These are phyloP conservation scores for Rhodeus uyekii DNA, from an alignment of 2,797 vertebrate species.

Conservation along the genomic window DNA sequence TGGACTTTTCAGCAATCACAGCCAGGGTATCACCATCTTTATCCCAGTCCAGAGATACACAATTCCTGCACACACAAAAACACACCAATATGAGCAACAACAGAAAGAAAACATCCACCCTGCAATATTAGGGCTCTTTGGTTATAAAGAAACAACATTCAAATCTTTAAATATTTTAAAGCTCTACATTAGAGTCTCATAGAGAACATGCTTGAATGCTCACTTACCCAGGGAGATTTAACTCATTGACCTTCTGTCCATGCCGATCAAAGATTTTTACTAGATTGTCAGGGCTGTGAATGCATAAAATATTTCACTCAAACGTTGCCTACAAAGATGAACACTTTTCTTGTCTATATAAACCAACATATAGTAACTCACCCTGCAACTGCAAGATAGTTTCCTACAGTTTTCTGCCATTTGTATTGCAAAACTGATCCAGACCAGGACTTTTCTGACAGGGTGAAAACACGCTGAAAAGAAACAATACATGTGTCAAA, in stretches of 20 bases:
- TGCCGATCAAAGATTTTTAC: conserved; percentile 98
- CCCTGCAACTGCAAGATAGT: conserved; percentile 93
- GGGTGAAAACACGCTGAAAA: conserved; percentile 86
- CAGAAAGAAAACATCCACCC: neutral
- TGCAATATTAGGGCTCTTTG: neutral
- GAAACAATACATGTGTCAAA: neutral
- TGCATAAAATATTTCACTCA: neutral
- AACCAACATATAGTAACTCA: conserved; percentile 69
- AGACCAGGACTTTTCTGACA: conserved; percentile 84
- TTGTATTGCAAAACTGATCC: conserved; percentile 84
- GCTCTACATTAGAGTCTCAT: neutral
- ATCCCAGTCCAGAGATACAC: conserved; percentile 95
- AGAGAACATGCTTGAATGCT: neutral
- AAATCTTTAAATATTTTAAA: neutral
- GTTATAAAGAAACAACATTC: neutral
- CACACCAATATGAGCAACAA: neutral
- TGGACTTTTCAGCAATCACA: conserved; percentile 91
- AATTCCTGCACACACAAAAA: conserved; percentile 65
- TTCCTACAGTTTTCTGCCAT: conserved; percentile 94
- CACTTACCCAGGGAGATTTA: conserved; percentile 88
- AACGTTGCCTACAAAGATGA: neutral
- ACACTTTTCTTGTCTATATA: neutral
- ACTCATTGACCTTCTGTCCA: conserved; percentile 91
- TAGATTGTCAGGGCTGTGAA: conserved; percentile 81
- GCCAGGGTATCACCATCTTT: conserved; percentile 95